Evolutionary conservation across 2,113 vertebrate species (phyloP).

Genomic region (Orientallactaga bullata): DNA sequence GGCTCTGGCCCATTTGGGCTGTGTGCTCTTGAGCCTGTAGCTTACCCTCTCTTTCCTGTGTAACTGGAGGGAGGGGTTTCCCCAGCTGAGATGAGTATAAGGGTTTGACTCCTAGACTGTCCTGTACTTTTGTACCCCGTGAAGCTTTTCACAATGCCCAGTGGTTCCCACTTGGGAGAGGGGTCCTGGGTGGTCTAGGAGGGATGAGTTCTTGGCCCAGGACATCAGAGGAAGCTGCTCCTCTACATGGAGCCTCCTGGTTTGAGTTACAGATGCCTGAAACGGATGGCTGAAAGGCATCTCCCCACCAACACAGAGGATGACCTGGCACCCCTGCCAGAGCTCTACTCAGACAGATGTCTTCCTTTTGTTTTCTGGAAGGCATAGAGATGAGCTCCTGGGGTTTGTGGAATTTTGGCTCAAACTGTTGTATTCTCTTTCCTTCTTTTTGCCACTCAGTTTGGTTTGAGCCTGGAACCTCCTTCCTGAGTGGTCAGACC

Average conservation of each 20-base stretch:
- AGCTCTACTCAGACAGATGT: background rate
- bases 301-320: background rate
- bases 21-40: conserved; percentile 48
- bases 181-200: background rate
- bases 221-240: background rate
- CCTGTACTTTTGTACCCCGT: background rate
- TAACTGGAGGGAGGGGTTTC: background rate
- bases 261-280: background rate
- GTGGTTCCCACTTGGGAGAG: background rate
- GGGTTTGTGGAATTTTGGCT: conserved; percentile 49
- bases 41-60: conserved; percentile 57
- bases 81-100: background rate
- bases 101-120: background rate
- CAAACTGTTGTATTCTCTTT: conserved; percentile 59
- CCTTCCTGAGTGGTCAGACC: background rate
- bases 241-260: background rate
- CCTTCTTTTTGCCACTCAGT: background rate
- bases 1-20: background rate
- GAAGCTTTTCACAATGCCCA: background rate
- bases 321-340: background rate
- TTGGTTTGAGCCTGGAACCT: conserved; percentile 26
- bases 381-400: background rate
- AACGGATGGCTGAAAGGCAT: background rate
- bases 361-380: conserved; percentile 25
- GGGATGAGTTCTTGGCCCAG: background rate